Conservation (phyloP, 1,140 invertebrate species). For the Diorhabda carinulata region DNA sequence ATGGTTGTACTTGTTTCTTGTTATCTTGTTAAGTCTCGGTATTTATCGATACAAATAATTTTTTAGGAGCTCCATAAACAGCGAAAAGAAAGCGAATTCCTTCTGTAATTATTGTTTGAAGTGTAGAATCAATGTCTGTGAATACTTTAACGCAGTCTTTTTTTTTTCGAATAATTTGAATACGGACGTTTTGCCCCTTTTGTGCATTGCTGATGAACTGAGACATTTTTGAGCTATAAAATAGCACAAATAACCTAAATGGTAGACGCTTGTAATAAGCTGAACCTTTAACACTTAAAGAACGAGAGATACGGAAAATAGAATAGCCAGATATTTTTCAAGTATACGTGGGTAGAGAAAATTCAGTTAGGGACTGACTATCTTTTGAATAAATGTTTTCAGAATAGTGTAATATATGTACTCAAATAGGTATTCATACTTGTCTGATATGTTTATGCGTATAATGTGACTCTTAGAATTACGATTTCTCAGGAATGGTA, state of each 20-base stretch:
- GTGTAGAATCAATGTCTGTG: not conserved
- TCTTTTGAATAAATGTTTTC: constrained; percentile 1
- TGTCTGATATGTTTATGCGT: no score
- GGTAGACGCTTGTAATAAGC: no score
- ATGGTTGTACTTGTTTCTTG: no score
- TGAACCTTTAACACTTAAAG: no score
- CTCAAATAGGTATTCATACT: not conserved
- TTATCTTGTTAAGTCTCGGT: not conserved
- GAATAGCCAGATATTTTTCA: no score
- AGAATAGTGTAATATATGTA: not conserved
- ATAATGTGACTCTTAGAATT: no score
- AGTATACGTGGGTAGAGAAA: not conserved
- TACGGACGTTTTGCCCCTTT: constrained; percentile 37
- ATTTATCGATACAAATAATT: no score
- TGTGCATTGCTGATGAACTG: constrained; percentile 37
- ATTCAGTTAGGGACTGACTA: not conserved
- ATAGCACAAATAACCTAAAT: no score
- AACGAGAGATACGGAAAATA: no score
- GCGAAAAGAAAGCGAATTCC: not conserved
- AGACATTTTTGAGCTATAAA: no score
- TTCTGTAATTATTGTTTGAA: not conserved
- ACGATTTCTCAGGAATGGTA: not conserved
- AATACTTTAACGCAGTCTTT: not conserved
- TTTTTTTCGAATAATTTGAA: constrained; percentile 42
- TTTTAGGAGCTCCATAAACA: no score